Conservation (phyloP, 2,888 invertebrate species). For the Cryptus viduatorius region DNA sequence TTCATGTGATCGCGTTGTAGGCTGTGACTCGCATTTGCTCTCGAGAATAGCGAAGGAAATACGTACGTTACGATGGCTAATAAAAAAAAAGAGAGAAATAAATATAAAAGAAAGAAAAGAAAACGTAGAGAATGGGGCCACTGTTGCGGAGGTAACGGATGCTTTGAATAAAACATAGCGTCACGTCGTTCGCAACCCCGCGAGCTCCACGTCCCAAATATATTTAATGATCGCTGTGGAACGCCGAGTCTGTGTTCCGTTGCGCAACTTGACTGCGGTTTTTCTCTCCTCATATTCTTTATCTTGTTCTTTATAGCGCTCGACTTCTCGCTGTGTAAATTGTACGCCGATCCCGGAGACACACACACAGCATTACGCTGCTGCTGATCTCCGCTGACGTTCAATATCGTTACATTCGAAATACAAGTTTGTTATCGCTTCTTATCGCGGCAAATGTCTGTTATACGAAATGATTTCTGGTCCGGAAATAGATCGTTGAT, state of each 20-base stretch:
- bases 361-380: too few species aligned
- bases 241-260: constrained; percentile 28
- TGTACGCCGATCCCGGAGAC: not conserved
- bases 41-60: not conserved
- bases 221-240: constrained; percentile 63
- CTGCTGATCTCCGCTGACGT: not conserved
- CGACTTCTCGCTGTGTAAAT: not conserved
- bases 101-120: constrained; percentile 32
- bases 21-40: not conserved
- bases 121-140: constrained; percentile 61
- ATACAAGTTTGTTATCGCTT: constrained; percentile 55
- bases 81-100: constrained; percentile 5
- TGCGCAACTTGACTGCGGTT: constrained; percentile 32
- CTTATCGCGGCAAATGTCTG: constrained; percentile 55
- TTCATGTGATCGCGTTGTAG: constrained; percentile 54
- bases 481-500: constrained; percentile 57
- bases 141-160: constrained; percentile 66
- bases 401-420: constrained; percentile 32
- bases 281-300: constrained; percentile 19
- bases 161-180: constrained; percentile 67
- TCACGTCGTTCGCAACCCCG: constrained; percentile 50
- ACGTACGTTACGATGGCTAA: constrained; percentile 18
- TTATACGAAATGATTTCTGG: constrained; percentile 23
- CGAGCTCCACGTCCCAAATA: constrained; percentile 52
- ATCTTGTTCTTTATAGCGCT: constrained; percentile 17